Conservation (phyloP, 2,888 invertebrate species). For the Caenorhabditis plicata region DNA sequence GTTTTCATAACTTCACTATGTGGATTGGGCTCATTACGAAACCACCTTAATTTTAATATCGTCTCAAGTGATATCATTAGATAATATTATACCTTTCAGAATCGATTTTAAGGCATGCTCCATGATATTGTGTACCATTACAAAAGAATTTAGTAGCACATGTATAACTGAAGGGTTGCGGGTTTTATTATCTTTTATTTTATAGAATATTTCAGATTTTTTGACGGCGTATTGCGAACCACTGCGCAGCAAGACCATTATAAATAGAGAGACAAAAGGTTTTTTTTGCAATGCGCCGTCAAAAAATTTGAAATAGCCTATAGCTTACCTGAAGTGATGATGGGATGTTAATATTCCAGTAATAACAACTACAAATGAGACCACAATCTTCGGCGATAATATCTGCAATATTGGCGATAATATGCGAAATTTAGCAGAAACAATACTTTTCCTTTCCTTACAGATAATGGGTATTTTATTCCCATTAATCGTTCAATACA, state of each 20-base stretch:
- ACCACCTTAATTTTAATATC: too few species aligned
- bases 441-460: conserved; percentile 11
- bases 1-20: conserved; percentile 35
- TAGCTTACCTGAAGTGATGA: conserved; percentile 40
- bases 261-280: neutral
- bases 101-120: conserved; percentile 44
- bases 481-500: conserved; percentile 59
- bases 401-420: conserved; percentile 15
- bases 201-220: neutral
- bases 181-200: too few species aligned
- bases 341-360: conserved; percentile 57
- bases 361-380: conserved; percentile 45
- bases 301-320: neutral
- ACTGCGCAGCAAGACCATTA: too few species aligned
- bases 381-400: conserved; percentile 36
- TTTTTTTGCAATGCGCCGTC: neutral
- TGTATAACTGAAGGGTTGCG: conserved; percentile 39
- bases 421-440: neutral
- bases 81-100: too few species aligned
- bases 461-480: conserved; percentile 57
- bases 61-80: too few species aligned
- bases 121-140: conserved; percentile 56
- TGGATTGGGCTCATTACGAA: conserved; percentile 50
- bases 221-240: neutral
- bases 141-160: conserved; percentile 55